Base-by-base conservation (phyloP, 2,113 vertebrate species). In the Misgurnus anguillicaudatus region DNA sequence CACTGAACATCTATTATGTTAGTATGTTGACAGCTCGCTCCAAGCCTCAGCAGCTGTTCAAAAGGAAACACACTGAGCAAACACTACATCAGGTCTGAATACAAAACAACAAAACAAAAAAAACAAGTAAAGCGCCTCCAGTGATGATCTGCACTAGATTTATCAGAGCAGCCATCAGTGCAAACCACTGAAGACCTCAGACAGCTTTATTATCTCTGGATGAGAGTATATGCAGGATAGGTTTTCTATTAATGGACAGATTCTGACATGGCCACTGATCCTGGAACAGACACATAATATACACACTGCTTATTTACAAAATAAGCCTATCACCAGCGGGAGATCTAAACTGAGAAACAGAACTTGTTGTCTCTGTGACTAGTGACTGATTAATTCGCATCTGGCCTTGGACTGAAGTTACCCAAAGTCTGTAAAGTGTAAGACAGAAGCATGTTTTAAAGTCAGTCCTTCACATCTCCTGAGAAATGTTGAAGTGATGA, bases 391-490 rank as follows among this genome's bases (percentile, higher is more conserved):
- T 42, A 1, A 42, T 9, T 42, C 24, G 3, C 24, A 31, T 31
- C 24, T 42, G 41, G 45, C 45, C 45, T 47, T 47, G 45, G 10
- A 9, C 45, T 51, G 48, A 51, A 13, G 11, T 14, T 13, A 14
- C 47, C 2, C 47, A 11, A 10, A 48, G 47, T 2, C 3, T 48
- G 47, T 11, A 48, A 48, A 51, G 7, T 9, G 38, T 42, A 6
- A 45, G 38, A 16, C 39, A 9, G 38, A 72, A 60, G 31, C 48
- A 70, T 5, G 9, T 9, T 71, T 73, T 80, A 78, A 83, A 89
- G 88, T 85, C 88, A 89, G 87, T 51, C 60, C 85, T 83, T 77
- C 80, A 68, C 74, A 85, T 73, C 85, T 85, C 82, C 76, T 82
- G 84, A 74, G 86, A 82, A 42, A 85, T 80, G 42, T 16, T 51